Conservation (phyloP, 2,888 invertebrate species). For the Aquatica leii region DNA sequence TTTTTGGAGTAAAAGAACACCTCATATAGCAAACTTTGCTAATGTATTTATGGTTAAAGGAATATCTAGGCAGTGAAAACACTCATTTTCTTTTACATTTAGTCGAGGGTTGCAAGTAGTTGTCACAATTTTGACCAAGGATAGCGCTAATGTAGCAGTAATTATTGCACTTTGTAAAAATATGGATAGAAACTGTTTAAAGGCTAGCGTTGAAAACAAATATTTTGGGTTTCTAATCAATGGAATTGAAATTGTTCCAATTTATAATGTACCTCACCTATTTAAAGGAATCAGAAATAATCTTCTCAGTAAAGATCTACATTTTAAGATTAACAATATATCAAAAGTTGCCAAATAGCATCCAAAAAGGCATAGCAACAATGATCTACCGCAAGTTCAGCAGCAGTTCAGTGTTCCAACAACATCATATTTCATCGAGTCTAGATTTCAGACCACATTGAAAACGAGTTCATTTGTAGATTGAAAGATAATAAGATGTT, state of each 20-base stretch:
- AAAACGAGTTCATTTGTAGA: too few species aligned
- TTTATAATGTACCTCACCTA: neutral
- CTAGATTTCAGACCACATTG: too few species aligned
- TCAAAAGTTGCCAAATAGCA: slow-evolving; percentile 32
- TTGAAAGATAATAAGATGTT: too few species aligned
- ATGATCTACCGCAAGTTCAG: too few species aligned
- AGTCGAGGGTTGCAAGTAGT: neutral
- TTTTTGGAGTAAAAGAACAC: neutral
- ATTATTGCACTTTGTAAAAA: neutral
- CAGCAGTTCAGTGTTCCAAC: too few species aligned
- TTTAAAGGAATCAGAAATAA: neutral
- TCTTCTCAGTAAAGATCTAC: neutral
- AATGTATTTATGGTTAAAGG: slow-evolving; percentile 1
- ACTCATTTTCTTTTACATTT: neutral
- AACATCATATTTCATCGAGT: too few species aligned
- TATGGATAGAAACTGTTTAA: neutral
- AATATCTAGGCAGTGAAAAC: neutral
- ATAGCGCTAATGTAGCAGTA: neutral
- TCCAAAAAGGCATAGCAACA: too few species aligned
- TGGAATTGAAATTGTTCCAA: neutral
- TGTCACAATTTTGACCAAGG: neutral
- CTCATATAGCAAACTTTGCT: neutral
- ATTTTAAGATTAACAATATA: neutral
- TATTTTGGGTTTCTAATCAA: neutral
- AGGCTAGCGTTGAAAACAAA: too few species aligned